Percentiles rank a stretch among this genome's conserved stretches.
Evolutionary conservation across 2,797 vertebrate species (phyloP).

Genomic region (Toxotes lorentzi): DNA sequence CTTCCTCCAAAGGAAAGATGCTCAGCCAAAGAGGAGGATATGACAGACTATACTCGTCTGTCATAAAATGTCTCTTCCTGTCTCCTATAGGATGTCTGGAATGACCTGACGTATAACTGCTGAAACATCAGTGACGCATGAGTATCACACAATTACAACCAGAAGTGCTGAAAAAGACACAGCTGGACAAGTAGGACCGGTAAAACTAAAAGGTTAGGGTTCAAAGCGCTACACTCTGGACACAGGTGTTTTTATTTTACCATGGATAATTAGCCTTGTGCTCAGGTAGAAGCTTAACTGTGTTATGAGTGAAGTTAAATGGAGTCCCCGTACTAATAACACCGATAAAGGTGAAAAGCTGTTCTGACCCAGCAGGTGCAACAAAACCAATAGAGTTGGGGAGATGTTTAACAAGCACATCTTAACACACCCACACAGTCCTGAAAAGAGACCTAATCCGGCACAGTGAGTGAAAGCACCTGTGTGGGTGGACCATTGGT

Average conservation of each 20-base stretch:
- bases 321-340: slow-evolving; percentile 15
- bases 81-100: slow-evolving; percentile 8
- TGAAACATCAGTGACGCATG: neutral
- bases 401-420: slow-evolving; percentile 28
- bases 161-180: neutral
- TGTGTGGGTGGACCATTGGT: slow-evolving; percentile 12
- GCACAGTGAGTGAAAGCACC: neutral
- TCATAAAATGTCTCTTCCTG: slow-evolving; percentile 29
- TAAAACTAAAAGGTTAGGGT: neutral
- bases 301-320: slow-evolving; percentile 3
- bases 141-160: neutral
- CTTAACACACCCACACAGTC: slow-evolving; percentile 24
- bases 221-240: neutral
- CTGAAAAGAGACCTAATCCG: slow-evolving; percentile 30
- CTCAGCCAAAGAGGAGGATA: slow-evolving; percentile 32
- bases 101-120: slow-evolving; percentile 6
- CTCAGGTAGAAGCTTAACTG: slow-evolving; percentile 10
- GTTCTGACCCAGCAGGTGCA: slow-evolving; percentile 27
- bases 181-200: fast-evolving
- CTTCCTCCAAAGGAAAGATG: slow-evolving; percentile 38
- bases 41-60: slow-evolving; percentile 33
- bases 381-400: slow-evolving; percentile 9
- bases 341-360: slow-evolving; percentile 11
- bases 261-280: slow-evolving; percentile 24
- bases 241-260: slow-evolving; percentile 26